Evolutionary conservation across 2,888 invertebrate species (phyloP), one percentile per base, ranked within the genome.

Genomic region (Lasioglossum zephyrum): DNA sequence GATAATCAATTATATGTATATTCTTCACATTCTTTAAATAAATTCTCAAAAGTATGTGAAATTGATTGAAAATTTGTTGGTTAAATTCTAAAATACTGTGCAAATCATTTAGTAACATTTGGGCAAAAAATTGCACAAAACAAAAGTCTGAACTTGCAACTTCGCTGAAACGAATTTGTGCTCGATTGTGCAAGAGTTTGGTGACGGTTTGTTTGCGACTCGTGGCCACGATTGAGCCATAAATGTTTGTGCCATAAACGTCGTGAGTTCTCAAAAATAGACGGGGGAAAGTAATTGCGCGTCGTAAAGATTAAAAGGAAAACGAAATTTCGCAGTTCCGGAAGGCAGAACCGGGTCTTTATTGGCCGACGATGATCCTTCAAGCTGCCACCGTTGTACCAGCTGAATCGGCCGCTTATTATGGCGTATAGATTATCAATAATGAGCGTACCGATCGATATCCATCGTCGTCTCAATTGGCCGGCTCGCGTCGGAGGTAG

Each of bases 381-480:
- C 93, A 93, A 92, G 89, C 93, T 93, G 94, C 93, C 93, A 92
- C 92, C 89, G 91, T 91, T 39, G 90, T 87, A 88, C 88, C 57
- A 88, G 90, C 87, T 89, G 89, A 88, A 72, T 84, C 84, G 83
- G 53, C 57, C 85, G 92, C 91, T 93, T 94, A 93, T 94, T 94
- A 93, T 90, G 91, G 93, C 93, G 92, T 94, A 94, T 94, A 93
- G 94, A 95, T 95, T 95, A 94, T 94, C 94, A 94, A 94, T 94
- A 94, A 95, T 94, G 93, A 94, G 93, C 91, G 91, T 85, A 91
- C 86, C 93, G 92, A 93, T 93, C 92, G 92, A 93, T 93, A 93
- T 90, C 90, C 91, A 90, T 92, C 89, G 87, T 82, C 82, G 83
- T 88, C 89, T 88, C 87, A 77, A 82, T 89, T 88, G 88, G 57